Conservation (phyloP, 37 sponge, comb jelly and placozoan species). For the Crambe crambe region DNA sequence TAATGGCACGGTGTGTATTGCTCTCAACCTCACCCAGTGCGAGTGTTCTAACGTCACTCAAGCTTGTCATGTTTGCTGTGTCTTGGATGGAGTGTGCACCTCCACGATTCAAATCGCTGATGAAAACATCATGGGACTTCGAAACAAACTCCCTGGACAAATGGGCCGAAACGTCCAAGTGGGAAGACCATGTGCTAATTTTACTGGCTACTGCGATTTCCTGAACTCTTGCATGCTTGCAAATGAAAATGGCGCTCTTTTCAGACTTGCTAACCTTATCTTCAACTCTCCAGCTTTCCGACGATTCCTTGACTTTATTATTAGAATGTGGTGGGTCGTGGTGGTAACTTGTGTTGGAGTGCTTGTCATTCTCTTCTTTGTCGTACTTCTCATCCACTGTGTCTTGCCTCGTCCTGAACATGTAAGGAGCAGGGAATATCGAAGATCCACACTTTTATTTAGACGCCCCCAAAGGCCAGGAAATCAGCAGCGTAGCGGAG, state of each 20-base stretch:
- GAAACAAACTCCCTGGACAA: background rate
- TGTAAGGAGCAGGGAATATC: conserved; percentile 19
- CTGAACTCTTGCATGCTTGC: conserved; percentile 33
- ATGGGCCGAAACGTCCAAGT: conserved; percentile 21
- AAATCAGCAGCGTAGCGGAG: too few species aligned
- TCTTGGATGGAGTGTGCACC: conserved; percentile 12
- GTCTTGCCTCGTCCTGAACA: conserved; percentile 68
- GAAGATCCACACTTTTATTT: background rate
- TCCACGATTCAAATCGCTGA: conserved; percentile 26
- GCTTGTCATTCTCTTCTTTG: conserved; percentile 57
- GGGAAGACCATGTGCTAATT: conserved; percentile 58
- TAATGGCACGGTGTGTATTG: conserved; percentile 59
- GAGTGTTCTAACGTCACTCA: conserved; percentile 34
- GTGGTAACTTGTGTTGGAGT: conserved; percentile 53
- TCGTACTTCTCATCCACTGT: conserved; percentile 64
- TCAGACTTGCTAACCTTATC: conserved; percentile 5
- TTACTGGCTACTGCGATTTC: conserved; percentile 80
- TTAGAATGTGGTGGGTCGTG: conserved; percentile 73
- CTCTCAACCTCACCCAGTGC: conserved; percentile 42
- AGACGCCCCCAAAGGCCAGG: too few species aligned
- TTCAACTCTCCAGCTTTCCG: conserved; percentile 23
- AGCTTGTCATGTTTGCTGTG: conserved; percentile 68
- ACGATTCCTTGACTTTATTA: conserved; percentile 31
- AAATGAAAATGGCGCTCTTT: conserved; percentile 21
- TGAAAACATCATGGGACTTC: background rate